Evolutionary conservation across 2,113 vertebrate genomes (phyloP), one percentile per base, ranked within the genome.

Genomic region (Tamias sibiricus): DNA sequence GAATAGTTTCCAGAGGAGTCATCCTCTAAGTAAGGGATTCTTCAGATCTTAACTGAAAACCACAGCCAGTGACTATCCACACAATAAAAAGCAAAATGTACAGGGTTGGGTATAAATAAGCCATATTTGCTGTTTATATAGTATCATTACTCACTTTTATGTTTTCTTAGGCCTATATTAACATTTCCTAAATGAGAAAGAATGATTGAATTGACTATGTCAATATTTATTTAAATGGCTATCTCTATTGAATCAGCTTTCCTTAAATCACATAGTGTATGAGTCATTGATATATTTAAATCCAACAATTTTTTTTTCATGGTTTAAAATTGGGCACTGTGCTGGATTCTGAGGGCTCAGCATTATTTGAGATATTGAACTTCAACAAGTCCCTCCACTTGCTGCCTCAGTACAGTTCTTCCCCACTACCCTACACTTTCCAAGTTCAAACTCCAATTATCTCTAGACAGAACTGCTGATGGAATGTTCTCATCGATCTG

Each of bases 1-100:
- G 87, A 96, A 95, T 90, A 91, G 74, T 84, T 97, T 98, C 80
- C 95, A 97, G 69, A 95, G 42, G 49, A 91, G 42, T 90, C 79
- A 96, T 47, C 66, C 86, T 87, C 80, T 90, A 85, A 84, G 66
- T 22, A 82, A 79, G 79, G 37, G 91, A n/a, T 47, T 85, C 75
- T 59, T 47, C 35, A 93, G 20, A 72, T n/a, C 64, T 89, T 91
- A 54, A 32, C 59, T 89, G 77, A 76, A 95, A 95, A 94, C 57
- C 87, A 93, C 22, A 74, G 37, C n/a, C 79, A 92, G 42, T 75
- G 35, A 77, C 59, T 84, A 32, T 87, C 71, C 75, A 90, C 17
- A 30, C 3, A 85, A 59, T 59, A 47, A 49, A 81, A 77, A 52
- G 54, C 22, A 44, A 79, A 87, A 66, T 66, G 16, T 54, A 68